A percentile compares a stretch with the other conserved stretches of the same genome.
phyloP scores from a whole-genome alignment of 37 sponge, comb jelly and placozoan species.

The Lycopodina hypogea region DNA sequence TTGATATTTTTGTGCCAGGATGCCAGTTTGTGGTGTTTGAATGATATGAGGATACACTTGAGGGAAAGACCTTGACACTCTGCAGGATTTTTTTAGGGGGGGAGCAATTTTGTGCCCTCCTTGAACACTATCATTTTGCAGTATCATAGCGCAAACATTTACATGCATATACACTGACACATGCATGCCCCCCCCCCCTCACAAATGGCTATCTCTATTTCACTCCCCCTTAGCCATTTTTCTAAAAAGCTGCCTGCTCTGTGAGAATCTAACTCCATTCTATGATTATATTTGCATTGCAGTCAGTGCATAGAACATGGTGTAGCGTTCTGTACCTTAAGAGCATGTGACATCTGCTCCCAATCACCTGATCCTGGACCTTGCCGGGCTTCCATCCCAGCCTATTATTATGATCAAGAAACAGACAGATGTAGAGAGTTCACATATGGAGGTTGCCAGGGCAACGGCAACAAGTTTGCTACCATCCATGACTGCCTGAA shows the following conservation, averaged over 20 bases:
- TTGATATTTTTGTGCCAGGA: too few species aligned
- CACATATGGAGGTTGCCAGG: constrained; percentile 33
- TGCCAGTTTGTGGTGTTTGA: too few species aligned
- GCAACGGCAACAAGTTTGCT: constrained; percentile 24
- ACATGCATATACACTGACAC: too few species aligned
- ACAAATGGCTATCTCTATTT: too few species aligned
- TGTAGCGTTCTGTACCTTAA: constrained; percentile 8
- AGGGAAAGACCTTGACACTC: too few species aligned
- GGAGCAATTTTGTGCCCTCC: too few species aligned
- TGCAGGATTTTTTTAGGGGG: too few species aligned
- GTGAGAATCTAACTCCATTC: neutral
- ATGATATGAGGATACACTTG: too few species aligned
- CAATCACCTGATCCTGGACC: constrained; percentile 18
- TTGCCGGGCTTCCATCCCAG: neutral
- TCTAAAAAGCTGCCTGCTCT: neutral
- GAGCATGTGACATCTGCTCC: constrained; percentile 21
- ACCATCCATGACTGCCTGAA: constrained; percentile 20
- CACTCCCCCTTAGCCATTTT: too few species aligned
- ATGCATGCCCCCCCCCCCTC: too few species aligned
- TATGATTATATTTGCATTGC: neutral
- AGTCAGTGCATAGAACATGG: constrained; percentile 34
- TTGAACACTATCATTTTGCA: too few species aligned
- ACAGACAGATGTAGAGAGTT: neutral
- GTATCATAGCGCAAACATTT: too few species aligned
- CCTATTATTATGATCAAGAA: constrained; percentile 1